phyloP scores from a whole-genome alignment of 2,113 vertebrate species.

The Cephalopholis sonnerati region DNA sequence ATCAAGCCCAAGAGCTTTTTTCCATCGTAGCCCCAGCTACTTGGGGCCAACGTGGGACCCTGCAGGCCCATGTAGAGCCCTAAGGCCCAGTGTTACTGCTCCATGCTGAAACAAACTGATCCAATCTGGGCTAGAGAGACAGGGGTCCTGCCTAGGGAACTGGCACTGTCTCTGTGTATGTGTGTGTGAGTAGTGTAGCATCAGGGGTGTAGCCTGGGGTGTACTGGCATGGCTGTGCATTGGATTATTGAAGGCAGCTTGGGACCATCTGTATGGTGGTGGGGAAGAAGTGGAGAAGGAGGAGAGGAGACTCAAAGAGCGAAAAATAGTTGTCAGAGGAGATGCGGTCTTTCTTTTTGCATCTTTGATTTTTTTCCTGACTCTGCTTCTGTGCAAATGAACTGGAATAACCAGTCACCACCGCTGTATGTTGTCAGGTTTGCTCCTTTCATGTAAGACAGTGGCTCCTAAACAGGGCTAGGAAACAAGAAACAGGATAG shows the following conservation, averaged over 20 bases:
- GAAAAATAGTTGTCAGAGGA: constrained; percentile 15
- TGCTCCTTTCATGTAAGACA: background rate
- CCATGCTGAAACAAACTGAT: constrained; percentile 75
- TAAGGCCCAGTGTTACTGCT: constrained; percentile 76
- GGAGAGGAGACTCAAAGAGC: constrained; percentile 28
- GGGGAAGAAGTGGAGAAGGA: constrained; percentile 61
- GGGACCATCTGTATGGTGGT: constrained; percentile 83
- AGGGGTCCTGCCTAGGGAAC: constrained; percentile 82
- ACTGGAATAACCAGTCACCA: background rate
- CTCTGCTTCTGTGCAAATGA: background rate
- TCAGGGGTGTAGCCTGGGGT: constrained; percentile 82
- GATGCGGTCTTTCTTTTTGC: constrained; percentile 18
- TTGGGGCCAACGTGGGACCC: constrained; percentile 67
- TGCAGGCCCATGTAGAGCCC: constrained; percentile 77
- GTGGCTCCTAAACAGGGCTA: background rate
- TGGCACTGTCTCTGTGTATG: constrained; percentile 71
- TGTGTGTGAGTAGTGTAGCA: constrained; percentile 74
- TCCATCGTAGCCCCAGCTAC: constrained; percentile 58
- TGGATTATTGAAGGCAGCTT: constrained; percentile 86
- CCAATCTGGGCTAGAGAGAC: constrained; percentile 80
- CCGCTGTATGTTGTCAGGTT: background rate
- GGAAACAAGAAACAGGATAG: background rate
- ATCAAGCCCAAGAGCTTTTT: constrained; percentile 64
- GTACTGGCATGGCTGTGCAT: constrained; percentile 81
- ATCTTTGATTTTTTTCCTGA: constrained; percentile 3